Conservation (phyloP, 2,113 vertebrate genomes). For the Hoplias malabaricus region DNA sequence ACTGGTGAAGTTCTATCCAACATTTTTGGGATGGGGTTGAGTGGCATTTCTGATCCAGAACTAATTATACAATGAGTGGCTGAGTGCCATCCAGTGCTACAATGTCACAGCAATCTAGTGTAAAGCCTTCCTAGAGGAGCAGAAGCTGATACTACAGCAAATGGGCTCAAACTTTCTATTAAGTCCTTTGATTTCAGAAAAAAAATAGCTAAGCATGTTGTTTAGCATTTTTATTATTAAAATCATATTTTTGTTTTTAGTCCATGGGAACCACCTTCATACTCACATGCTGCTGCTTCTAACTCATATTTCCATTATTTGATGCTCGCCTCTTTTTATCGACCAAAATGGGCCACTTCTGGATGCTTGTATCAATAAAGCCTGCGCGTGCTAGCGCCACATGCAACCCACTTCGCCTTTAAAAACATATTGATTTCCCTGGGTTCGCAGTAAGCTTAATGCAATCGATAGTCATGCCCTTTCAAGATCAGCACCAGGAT, state of each 20-base stretch:
- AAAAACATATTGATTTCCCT: constrained; percentile 79
- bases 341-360: constrained; percentile 55
- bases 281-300: not conserved
- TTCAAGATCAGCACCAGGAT: constrained; percentile 77
- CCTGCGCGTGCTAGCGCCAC: constrained; percentile 62
- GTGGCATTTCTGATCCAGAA: no score
- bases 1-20: no score
- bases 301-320: not conserved
- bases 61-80: no score
- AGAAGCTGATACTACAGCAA: no score
- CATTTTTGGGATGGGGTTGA: no score
- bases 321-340: not conserved
- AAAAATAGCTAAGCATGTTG: no score
- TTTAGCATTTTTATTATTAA: constrained; percentile 34
- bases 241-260: constrained; percentile 46
- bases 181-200: no score
- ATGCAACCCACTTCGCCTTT: constrained; percentile 70
- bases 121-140: no score
- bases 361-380: constrained; percentile 64
- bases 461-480: constrained; percentile 73
- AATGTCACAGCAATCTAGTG: no score
- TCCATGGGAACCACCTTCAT: not conserved
- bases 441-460: constrained; percentile 75
- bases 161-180: no score
- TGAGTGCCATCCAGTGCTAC: no score